Base-by-base conservation (phyloP, 1,140 invertebrate genomes). In the Drosophila lini region DNA sequence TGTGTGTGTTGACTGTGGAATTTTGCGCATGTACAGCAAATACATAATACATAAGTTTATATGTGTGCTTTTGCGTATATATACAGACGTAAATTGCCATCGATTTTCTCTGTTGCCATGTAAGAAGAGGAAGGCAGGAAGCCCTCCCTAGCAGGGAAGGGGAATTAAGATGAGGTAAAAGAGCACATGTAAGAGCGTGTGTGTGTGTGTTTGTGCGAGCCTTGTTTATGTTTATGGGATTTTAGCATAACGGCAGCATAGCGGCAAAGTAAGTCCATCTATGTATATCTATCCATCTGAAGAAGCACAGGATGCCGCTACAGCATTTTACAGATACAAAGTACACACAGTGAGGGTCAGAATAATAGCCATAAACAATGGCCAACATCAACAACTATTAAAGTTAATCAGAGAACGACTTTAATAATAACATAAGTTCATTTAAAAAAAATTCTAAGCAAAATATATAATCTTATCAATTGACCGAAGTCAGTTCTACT, bases 21-120 rank as follows among this genome's bases (percentile, higher is more conserved):
- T 80, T 86, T 86, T 86, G 83, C 83, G 83, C 83, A 86, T 86
- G 83, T 86, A 86, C 82, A 88, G 58, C 80, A 77, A 67, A 82
- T 77, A 86, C 71, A 86, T 86, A 88, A 88, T 81, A 73, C 71
- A 81, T 86, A 77, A 86, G 64, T 52, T 47, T 53, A 53, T 78
- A 60, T 59, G 16, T 58, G 31, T 52, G 31, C 19, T 32, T 42
- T 38, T 15, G 57, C 34, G 40, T 50, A 13, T 28, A 48, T 53
- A 70, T 45, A 61, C 63, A 73, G 25, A 69, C 58, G 76, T 80
- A 88, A 88, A 88, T 86, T 77, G 77, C 45, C 78, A 86, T 86
- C 83, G 83, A 86, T 86, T 86, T 86, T 86, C 83, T 74, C 61
- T 74, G 76, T 82, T 88, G 80, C 83, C 82, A 86, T 78, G 82